Base-by-base conservation (phyloP, 2,113 vertebrate species). In the Microtus pennsylvanicus region DNA sequence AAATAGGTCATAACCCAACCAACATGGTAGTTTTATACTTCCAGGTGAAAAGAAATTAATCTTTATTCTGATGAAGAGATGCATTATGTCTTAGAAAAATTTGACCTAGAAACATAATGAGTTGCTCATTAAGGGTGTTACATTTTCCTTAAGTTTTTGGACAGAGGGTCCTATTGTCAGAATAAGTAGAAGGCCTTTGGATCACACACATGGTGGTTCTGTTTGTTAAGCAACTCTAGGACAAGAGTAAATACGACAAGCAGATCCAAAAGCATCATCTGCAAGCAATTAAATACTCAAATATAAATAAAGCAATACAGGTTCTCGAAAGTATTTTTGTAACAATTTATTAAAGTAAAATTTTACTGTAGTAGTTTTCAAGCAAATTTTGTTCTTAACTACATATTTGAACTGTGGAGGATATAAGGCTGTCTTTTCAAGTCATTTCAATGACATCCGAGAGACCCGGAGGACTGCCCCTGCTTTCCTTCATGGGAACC, bases 11-110 rank as follows among this genome's bases (percentile, higher is more conserved):
- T 67, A 95, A 80, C 45, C 7, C 89, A 96, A 47, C 45, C 21
- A 47, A 76, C 17, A 4, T 82, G 67, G 42, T 85, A 80, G 65
- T 96, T 94, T 95, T 70, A 6, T 93, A 45, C 89, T 89, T 94
- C 72, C 74, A 92, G 83, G n/a, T 72, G 22, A 97, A 80, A 90
- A 28, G 17, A 76, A 94, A 85, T 92, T 97, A 74, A 22, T 97
- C 11, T 93, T 90, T 93, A 96, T 63, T n/a, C 5, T n/a, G 58
- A 12, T 67, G 42, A 91, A 95, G 74, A 87, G 6, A 35, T 50
- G 22, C 65, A 76, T 77, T 81, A 87, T 24, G 19, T 47, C 21
- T 69, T 89, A n/a, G 69, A 85, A 96, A 91, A 91, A 96, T 95
- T 78, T 33, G 58, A 22, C 81, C 70, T 33, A 74, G 67, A 93